Evolutionary conservation across 23 tunicate genomes (phyloP).

Genomic region (Aplidium turbinatum): DNA sequence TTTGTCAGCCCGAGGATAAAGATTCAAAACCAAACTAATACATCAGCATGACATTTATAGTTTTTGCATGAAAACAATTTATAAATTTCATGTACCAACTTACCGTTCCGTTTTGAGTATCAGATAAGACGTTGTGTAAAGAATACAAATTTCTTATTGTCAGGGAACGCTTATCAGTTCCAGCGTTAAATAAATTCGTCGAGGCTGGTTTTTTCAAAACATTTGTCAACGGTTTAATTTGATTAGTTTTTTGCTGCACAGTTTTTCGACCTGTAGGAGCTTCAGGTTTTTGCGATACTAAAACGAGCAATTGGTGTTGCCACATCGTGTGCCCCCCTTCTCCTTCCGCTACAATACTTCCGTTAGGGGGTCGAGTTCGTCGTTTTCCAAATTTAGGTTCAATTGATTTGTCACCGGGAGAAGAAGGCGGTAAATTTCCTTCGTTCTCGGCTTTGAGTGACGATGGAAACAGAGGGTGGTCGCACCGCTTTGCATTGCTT

Average conservation of each 20-base stretch:
- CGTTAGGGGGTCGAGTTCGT: constrained; percentile 16
- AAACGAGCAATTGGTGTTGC: constrained; percentile 91
- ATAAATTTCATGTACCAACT: too few species aligned
- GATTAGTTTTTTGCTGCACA: neutral
- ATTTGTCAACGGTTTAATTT: constrained; percentile 5
- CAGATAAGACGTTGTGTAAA: constrained; percentile 88
- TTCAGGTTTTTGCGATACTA: constrained; percentile 69
- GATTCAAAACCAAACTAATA: too few species aligned
- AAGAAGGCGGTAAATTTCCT: neutral
- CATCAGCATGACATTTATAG: too few species aligned
- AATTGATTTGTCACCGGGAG: constrained; percentile 20
- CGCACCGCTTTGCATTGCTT: too few species aligned
- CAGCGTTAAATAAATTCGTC: constrained; percentile 6
- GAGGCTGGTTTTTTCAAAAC: neutral
- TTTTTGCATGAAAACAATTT: too few species aligned
- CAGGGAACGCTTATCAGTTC: constrained; percentile 43
- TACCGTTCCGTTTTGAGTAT: constrained; percentile 99
- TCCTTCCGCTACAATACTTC: constrained; percentile 46
- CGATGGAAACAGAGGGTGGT: too few species aligned
- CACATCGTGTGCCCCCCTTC: constrained; percentile 53
- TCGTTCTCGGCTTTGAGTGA: neutral
- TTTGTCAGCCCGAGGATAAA: too few species aligned
- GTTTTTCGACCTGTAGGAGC: constrained; percentile 7
- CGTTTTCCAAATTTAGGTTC: constrained; percentile 38
- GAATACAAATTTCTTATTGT: constrained; percentile 93